A percentile compares a stretch with the other conserved stretches of the same genome.
Evolutionary conservation across 1,140 invertebrate genomes (phyloP).

Genomic region (Hyles euphorbiae): DNA sequence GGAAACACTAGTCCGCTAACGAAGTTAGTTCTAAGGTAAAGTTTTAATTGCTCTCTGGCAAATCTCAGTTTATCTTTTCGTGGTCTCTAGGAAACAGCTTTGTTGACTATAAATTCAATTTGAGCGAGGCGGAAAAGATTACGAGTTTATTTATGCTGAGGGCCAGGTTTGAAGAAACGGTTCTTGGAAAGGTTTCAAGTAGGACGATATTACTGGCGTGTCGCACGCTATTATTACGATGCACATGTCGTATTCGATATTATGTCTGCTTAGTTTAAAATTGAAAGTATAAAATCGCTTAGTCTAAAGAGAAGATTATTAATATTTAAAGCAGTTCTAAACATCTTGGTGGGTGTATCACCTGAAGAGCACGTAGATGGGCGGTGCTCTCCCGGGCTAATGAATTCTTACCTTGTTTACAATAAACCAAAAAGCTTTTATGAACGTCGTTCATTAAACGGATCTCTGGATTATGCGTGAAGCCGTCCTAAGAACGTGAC

Average conservation of each 20-base stretch:
- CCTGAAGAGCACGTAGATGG: slow-evolving; percentile 40
- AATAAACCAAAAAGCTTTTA: slow-evolving; percentile 51
- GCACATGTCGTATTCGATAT: background rate
- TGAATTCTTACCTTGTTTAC: slow-evolving; percentile 54
- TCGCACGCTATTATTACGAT: slow-evolving; percentile 8
- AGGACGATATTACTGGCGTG: slow-evolving; percentile 9
- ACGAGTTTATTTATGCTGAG: slow-evolving; percentile 25
- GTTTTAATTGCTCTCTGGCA: slow-evolving; percentile 67
- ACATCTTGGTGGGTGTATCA: slow-evolving; percentile 35
- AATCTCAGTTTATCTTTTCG: slow-evolving; percentile 67
- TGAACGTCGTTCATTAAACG: slow-evolving; percentile 43
- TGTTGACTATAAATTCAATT: slow-evolving; percentile 68
- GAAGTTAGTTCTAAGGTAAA: slow-evolving; percentile 67
- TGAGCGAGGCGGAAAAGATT: slow-evolving; percentile 44
- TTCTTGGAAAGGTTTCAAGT: slow-evolving; percentile 16
- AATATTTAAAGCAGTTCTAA: slow-evolving; percentile 14
- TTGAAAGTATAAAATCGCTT: background rate
- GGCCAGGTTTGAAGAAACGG: slow-evolving; percentile 11
- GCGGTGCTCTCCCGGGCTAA: slow-evolving; percentile 30
- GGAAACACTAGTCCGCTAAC: slow-evolving; percentile 56
- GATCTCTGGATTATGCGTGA: slow-evolving; percentile 44
- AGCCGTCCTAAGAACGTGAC: slow-evolving; percentile 38
- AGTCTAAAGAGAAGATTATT: background rate
- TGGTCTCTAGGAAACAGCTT: slow-evolving; percentile 51
- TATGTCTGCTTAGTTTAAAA: background rate